Evolutionary conservation across 1,140 invertebrate genomes (phyloP).

Genomic region (Rhagoletis zephyria): DNA sequence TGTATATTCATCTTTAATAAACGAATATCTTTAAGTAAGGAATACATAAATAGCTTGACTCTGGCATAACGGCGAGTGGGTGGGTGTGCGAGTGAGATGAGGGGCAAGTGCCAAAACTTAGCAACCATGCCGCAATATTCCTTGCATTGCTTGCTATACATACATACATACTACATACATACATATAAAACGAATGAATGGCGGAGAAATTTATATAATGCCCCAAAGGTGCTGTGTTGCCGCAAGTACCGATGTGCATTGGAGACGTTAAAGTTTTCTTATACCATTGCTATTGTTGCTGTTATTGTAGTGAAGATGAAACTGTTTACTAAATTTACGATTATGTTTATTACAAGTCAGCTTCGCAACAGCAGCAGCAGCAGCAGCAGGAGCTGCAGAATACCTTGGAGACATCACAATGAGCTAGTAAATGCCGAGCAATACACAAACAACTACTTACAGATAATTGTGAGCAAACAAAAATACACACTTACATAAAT

Average conservation of each 20-base stretch:
- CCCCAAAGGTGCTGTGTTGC: conserved; percentile 27
- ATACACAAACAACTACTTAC: neutral
- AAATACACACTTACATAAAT: no score
- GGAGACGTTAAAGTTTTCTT: neutral
- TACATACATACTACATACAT: no score
- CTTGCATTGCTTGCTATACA: neutral
- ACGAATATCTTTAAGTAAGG: neutral
- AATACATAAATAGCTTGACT: neutral
- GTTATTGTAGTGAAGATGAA: conserved; percentile 22
- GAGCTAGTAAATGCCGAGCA: neutral
- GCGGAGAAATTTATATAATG: neutral
- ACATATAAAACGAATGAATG: neutral
- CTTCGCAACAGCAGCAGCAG: conserved; percentile 56
- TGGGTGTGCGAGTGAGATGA: no score
- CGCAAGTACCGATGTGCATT: conserved; percentile 25
- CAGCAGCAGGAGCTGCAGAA: neutral
- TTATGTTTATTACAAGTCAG: conserved; percentile 73
- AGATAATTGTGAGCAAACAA: no score
- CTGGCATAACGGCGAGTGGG: no score
- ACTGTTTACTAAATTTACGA: conserved; percentile 72
- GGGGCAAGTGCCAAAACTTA: neutral
- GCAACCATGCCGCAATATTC: neutral
- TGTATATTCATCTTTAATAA: neutral
- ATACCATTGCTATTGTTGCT: neutral
- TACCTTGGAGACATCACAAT: conserved; percentile 12